Evolutionary conservation across 2,797 vertebrate species (phyloP).

Genomic region (Sparus aurata): DNA sequence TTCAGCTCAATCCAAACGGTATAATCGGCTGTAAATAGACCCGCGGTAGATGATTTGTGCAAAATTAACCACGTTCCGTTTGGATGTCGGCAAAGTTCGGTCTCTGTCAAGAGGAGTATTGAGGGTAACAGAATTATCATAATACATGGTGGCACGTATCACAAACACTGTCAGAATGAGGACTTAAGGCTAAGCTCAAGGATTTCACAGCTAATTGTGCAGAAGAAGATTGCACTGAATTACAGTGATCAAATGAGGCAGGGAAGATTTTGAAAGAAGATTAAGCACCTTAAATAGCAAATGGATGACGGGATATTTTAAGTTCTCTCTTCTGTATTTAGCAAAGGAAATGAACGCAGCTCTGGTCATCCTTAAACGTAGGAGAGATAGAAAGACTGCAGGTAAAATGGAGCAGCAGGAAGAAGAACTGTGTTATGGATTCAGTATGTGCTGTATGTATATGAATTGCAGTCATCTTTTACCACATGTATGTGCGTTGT

Average conservation of each 20-base stretch:
- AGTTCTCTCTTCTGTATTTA: neutral
- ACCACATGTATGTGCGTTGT: neutral
- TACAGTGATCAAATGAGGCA: neutral
- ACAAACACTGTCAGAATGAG: neutral
- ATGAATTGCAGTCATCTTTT: neutral
- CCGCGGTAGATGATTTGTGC: neutral
- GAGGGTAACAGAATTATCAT: neutral
- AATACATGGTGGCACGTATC: neutral
- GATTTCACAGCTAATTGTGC: neutral
- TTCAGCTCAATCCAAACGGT: neutral
- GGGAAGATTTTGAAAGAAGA: neutral
- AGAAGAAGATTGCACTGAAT: neutral
- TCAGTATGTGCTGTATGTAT: neutral
- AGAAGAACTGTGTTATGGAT: neutral
- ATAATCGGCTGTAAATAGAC: neutral
- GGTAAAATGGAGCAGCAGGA: neutral
- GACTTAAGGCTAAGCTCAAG: neutral
- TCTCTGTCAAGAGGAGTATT: too few relatives aligned
- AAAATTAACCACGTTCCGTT: neutral
- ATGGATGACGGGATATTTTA: neutral
- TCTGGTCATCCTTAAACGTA: neutral
- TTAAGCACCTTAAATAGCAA: neutral
- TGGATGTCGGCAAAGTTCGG: neutral
- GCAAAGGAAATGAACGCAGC: neutral
- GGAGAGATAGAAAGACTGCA: neutral